These are phyloP conservation scores for Alentia gelatinosa DNA, from an alignment of 2,888 invertebrate genomes.

Conservation along the genomic window DNA sequence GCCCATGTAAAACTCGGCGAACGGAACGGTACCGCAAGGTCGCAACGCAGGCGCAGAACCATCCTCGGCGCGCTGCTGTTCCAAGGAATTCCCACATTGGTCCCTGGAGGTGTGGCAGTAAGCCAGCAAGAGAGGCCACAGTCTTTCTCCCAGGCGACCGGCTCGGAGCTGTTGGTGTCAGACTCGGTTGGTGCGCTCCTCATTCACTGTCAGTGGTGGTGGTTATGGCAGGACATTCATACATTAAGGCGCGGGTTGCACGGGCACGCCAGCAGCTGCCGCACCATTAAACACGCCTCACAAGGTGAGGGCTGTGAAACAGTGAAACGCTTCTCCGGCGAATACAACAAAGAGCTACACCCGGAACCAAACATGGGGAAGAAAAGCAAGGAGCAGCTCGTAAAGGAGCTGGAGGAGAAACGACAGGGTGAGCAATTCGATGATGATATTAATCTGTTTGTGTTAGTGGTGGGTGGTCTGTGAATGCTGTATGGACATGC, in stretches of 20 bases:
- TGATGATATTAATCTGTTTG: background rate
- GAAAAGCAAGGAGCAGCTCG: slow-evolving; percentile 17
- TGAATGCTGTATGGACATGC: too few relatives aligned
- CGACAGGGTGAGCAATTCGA: background rate
- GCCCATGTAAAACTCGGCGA: too few relatives aligned
- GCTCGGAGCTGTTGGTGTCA: background rate
- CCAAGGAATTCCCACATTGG: background rate
- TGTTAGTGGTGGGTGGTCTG: too few relatives aligned
- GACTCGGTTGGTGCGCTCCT: background rate
- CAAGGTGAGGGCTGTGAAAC: background rate
- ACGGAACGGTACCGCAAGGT: background rate
- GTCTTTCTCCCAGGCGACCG: too few relatives aligned
- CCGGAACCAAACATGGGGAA: slow-evolving; percentile 10
- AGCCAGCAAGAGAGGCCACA: too few relatives aligned
- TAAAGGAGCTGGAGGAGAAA: slow-evolving; percentile 43
- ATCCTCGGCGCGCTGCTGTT: background rate
- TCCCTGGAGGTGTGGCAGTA: too few relatives aligned
- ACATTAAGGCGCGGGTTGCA: background rate
- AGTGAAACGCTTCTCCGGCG: background rate
- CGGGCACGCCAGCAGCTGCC: background rate
- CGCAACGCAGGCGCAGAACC: background rate
- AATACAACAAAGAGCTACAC: background rate
- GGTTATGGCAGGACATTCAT: background rate
- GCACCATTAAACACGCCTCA: background rate
- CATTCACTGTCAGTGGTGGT: background rate